These are phyloP conservation scores for Pandion haliaetus DNA, from an alignment of 2,113 vertebrate genomes.

Conservation along the genomic window DNA sequence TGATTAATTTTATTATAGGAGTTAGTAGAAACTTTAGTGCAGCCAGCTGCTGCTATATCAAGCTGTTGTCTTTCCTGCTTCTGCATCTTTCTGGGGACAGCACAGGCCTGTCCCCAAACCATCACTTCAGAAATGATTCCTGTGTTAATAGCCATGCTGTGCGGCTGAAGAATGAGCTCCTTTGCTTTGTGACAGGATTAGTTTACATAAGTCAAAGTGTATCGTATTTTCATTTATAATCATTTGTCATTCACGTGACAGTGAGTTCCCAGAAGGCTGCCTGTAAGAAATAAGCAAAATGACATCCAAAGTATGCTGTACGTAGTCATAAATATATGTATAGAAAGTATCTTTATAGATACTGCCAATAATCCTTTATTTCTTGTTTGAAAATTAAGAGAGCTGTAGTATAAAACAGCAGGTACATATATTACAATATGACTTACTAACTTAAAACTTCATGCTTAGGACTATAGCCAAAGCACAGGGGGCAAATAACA, in stretches of 20 bases:
- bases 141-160: background rate
- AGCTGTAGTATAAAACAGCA: background rate
- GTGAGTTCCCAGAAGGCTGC: background rate
- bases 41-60: background rate
- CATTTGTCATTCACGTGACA: background rate
- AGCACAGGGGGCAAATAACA: background rate
- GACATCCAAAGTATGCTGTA: background rate
- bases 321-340: background rate
- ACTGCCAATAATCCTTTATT: background rate
- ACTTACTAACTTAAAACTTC: background rate
- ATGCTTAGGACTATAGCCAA: background rate
- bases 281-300: background rate
- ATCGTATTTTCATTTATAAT: background rate
- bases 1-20: background rate
- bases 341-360: background rate
- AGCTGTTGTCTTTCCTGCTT: background rate
- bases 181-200: background rate
- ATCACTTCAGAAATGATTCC: background rate
- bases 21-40: background rate
- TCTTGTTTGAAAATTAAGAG: background rate
- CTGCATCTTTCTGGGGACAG: background rate
- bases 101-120: background rate
- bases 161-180: background rate
- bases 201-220: background rate
- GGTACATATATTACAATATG: background rate